Evolutionary conservation across 2,113 vertebrate genomes (phyloP).

Genomic region (Astatoreochromis straeleni): DNA sequence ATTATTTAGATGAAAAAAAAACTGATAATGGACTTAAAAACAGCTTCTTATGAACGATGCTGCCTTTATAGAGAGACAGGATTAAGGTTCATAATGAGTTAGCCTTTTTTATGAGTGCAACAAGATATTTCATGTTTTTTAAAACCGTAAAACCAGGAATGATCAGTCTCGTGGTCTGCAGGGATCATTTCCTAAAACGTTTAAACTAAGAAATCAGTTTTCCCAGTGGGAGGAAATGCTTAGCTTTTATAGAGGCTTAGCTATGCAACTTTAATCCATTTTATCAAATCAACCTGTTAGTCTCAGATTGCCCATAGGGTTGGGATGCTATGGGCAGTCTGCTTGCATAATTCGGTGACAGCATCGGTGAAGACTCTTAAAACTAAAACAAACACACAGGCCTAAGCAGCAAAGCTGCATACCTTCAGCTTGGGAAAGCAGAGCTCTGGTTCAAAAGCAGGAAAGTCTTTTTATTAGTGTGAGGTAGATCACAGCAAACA

Average conservation of each 20-base stretch:
- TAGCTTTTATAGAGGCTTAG: background rate
- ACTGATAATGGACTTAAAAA: background rate
- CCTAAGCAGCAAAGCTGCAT: background rate
- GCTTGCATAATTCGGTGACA: slow-evolving; percentile 2
- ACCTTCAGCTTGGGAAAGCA: background rate
- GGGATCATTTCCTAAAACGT: background rate
- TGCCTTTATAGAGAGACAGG: background rate
- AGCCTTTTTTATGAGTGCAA: background rate
- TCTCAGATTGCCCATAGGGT: background rate
- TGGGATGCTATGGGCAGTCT: background rate
- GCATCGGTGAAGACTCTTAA: slow-evolving; percentile 22
- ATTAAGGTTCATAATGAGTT: background rate
- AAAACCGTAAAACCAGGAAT: background rate
- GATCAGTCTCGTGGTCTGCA: background rate
- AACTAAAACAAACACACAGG: slow-evolving; percentile 12
- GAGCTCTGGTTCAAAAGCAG: background rate
- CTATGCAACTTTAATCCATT: background rate
- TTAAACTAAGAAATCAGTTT: background rate
- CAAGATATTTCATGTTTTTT: background rate
- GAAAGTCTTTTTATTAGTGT: slow-evolving; percentile 14
- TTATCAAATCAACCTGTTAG: background rate
- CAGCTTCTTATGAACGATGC: background rate
- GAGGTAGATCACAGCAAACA: slow-evolving; percentile 20
- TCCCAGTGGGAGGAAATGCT: background rate
- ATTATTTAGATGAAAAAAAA: background rate